Percentiles rank a stretch among this genome's conserved stretches.
Conservation (phyloP, 2,113 vertebrate species). For the Hypomesus transpacificus region DNA sequence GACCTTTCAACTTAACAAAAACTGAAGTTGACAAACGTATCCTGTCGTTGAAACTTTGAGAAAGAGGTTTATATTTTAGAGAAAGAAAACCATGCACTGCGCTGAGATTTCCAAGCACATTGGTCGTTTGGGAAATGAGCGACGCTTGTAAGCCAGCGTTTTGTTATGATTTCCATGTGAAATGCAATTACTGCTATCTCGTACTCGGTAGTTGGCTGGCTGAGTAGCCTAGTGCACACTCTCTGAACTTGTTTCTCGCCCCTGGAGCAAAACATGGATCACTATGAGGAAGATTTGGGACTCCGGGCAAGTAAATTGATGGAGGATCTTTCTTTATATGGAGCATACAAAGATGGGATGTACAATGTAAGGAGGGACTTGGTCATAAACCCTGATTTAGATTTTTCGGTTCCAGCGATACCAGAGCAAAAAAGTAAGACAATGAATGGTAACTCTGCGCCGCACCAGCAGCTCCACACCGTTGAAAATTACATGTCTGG, state of each 20-base stretch:
- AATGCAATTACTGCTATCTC: constrained; percentile 64
- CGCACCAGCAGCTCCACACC: constrained; percentile 70
- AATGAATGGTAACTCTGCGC: constrained; percentile 71
- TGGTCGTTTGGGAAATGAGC: constrained; percentile 43
- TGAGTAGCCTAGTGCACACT: constrained; percentile 44
- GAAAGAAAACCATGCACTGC: constrained; percentile 48
- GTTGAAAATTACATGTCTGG: constrained; percentile 68
- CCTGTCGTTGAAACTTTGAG: constrained; percentile 62
- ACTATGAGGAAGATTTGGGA: constrained; percentile 76
- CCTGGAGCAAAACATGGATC: constrained; percentile 74
- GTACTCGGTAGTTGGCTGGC: constrained; percentile 55
- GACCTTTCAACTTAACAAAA: constrained; percentile 82
- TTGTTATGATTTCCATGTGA: constrained; percentile 74
- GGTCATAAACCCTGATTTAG: constrained; percentile 67
- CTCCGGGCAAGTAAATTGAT: constrained; percentile 78
- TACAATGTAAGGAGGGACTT: constrained; percentile 64
- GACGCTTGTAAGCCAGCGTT: constrained; percentile 57
- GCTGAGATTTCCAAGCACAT: constrained; percentile 29
- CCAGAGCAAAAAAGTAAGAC: constrained; percentile 69
- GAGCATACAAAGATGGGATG: constrained; percentile 67
- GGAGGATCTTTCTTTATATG: constrained; percentile 81
- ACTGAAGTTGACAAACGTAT: constrained; percentile 77
- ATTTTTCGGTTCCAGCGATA: constrained; percentile 61
- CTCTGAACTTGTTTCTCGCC: constrained; percentile 54
- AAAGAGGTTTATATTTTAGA: constrained; percentile 57